Evolutionary conservation across 2,797 vertebrate genomes (phyloP), one percentile per base, ranked within the genome.

Genomic region (Myotis myotis): DNA sequence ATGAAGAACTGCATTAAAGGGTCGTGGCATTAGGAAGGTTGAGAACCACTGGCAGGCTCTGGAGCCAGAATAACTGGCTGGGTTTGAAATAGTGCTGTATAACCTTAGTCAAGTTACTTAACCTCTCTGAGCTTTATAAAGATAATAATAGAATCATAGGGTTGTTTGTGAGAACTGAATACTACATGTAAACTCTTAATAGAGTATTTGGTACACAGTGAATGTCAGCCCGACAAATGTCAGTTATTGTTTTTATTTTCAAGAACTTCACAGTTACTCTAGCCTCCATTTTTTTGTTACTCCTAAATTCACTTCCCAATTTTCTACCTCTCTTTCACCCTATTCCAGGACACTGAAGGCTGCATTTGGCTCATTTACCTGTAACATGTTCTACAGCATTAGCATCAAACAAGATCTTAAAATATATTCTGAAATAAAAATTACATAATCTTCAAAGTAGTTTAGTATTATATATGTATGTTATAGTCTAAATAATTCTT

Each of bases 381-480:
- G 33, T 64, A 89, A 76, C 86, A 75, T 72, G 23, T 84, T 90
- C 30, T 47, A 68, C 12, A 87, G 53, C 11, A 49, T 68, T 89
- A 94, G 20, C 33, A 86, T 49, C 89, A 33, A 91, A 60, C 41
- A 85, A 79, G 28, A 74, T 96, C 71, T 94, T 72, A 90, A 96
- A 95, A 82, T 93, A 71, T 17, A 49, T 89, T 95, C 28, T 95
- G 75, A 91, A 88, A 93, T 80, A 71, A 83, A 91, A 95, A 92
- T 92, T 80, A 80, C 41, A 86, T 95, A 92, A 68, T 78, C 38
- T 85, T 90, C 44, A 91, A 84, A 80, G 51, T 93, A 91, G 49
- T 92, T 94, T 87, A 84, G n/a, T 85, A 70, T 88, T 94, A 64
- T 30, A 64, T 64, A 13, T 91, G 82, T 88, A 78, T 76, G 22